Evolutionary conservation across 1,140 invertebrate species (phyloP), one percentile per base, ranked within the genome.

Genomic region (Trialeurodes vaporariorum): DNA sequence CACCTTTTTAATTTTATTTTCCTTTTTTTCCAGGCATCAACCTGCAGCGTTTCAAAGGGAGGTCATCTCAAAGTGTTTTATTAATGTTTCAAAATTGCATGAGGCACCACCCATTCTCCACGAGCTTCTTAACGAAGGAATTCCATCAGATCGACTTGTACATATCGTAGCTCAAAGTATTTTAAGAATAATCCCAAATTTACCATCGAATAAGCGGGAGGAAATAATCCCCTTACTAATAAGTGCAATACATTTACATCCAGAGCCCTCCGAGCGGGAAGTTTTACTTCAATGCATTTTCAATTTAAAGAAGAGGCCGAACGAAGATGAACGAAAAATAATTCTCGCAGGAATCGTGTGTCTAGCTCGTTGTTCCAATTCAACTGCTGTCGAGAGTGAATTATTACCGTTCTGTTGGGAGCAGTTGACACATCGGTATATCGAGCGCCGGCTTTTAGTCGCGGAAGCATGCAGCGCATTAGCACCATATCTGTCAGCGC

Each of bases 331-430:
- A 74, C 80, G 89, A 69, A 79, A 83, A 71, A 82, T 85, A 74
- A 88, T 91, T 73, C 76, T 90, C 68, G 80, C 83, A 68, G 85
- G 84, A 83, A 74, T 88, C 71, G 77, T 86, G 58, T 80, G 81
- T 5, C 83, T 88, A 72, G 84, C 85, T 12, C 79, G 69, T 75
- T 80, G 70, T 63, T 77, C 79, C 21, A 83, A 83, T 58, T 80
- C 79, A 34, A 76, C 79, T 24, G 74, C 84, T 40, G 80, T 88
- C 21, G 82, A 87, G 69, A 83, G 84, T 70, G 87, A 89, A 75
- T 80, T 91, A 61, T 76, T 91, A n/a, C 87, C 87, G 1, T 82
- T 89, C 69, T 89, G 87, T 73, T 91, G 89, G 89, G 87, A 90
- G 73, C 87, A 90, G 77, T 84, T 90, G 69, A 85, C 82, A 69